Evolutionary conservation across 2,888 invertebrate species (phyloP), one percentile per base, ranked within the genome.

Genomic region (Synergus laeviventris): DNA sequence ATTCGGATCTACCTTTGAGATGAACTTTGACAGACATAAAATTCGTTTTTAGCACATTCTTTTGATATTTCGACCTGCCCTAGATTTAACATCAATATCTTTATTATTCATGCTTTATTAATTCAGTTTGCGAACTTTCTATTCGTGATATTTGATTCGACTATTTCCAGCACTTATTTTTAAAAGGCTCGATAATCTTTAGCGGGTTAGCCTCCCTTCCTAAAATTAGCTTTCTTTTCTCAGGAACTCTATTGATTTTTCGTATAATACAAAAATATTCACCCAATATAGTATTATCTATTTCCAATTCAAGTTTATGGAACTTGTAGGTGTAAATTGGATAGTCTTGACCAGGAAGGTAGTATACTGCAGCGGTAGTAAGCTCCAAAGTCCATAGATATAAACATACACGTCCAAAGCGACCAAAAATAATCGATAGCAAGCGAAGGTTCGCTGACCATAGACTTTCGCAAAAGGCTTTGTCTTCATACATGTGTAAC

Each of bases 391-490:
- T 45, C 45, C 66, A 49, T 70, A 49, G 24, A 45, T 24, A 45
- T 45, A 66, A 64, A 66, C 66, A 7, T 66, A 24, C 24, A 49
- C 49, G 4, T 70, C n/a, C 70, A 49, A 49, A 14, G 7, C 49
- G 11, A 70, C 49, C 45, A 70, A 70, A 31, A 70, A 70, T 70
- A 70, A 49, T 70, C 70, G 70, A 70, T 70, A 70, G 24, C 31
- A 31, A 70, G 49, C 31, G 49, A 70, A 70, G 70, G 70, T 70
- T 70, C 31, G 49, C 70, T 70, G 45, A 36, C 70, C 70, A 70
- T 70, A 70, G 49, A 49, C 70, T 70, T 70, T 49, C 49, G 70
- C 49, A 49, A 70, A 45, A 70, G 31, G 49, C 70, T 70, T 36
- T 70, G 70, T 70, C 70, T 49, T 70, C 45, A 70, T 70, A 49